Percentiles rank a stretch among this genome's conserved stretches.
phyloP scores from a whole-genome alignment of 2,888 invertebrate genomes.

The Meandrusa payeni region DNA sequence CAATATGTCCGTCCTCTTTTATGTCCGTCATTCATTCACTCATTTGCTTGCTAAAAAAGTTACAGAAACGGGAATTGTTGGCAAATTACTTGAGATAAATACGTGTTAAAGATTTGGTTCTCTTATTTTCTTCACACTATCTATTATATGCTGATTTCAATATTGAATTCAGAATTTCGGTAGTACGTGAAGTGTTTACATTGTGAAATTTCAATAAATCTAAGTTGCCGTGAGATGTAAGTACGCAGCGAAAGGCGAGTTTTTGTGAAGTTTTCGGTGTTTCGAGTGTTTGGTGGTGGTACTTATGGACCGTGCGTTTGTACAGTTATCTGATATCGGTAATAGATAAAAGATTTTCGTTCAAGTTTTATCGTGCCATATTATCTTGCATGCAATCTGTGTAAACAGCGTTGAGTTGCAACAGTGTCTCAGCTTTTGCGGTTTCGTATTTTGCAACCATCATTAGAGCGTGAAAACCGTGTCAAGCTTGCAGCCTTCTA shows the following conservation, averaged over 20 bases:
- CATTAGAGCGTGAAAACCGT: slow-evolving; percentile 76
- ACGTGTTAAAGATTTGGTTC: slow-evolving; percentile 61
- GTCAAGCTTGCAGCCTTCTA: slow-evolving; percentile 62
- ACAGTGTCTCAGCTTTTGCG: slow-evolving; percentile 46
- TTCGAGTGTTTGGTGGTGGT: slow-evolving; percentile 48
- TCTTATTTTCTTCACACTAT: slow-evolving; percentile 38
- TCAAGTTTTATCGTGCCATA: slow-evolving; percentile 35
- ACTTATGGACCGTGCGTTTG: slow-evolving; percentile 53
- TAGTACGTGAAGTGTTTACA: slow-evolving; percentile 67
- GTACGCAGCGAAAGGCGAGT: slow-evolving; percentile 58
- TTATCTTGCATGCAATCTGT: slow-evolving; percentile 30
- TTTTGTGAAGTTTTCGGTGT: slow-evolving; percentile 52
- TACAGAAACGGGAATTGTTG: slow-evolving; percentile 70
- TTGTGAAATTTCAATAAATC: slow-evolving; percentile 58
- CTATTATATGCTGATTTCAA: slow-evolving; percentile 35
- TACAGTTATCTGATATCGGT: slow-evolving; percentile 52
- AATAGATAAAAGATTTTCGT: slow-evolving; percentile 38
- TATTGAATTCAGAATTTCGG: slow-evolving; percentile 38
- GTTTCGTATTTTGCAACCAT: slow-evolving; percentile 69
- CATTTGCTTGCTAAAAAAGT: slow-evolving; percentile 67
- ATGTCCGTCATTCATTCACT: slow-evolving; percentile 57
- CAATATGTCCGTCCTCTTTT: slow-evolving; percentile 45
- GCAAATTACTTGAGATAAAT: slow-evolving; percentile 67
- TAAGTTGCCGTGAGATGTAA: slow-evolving; percentile 50
- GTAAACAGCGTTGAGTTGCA: slow-evolving; percentile 44